phyloP scores from a whole-genome alignment of 2,113 vertebrate genomes.

The Melanerpes formicivorus region DNA sequence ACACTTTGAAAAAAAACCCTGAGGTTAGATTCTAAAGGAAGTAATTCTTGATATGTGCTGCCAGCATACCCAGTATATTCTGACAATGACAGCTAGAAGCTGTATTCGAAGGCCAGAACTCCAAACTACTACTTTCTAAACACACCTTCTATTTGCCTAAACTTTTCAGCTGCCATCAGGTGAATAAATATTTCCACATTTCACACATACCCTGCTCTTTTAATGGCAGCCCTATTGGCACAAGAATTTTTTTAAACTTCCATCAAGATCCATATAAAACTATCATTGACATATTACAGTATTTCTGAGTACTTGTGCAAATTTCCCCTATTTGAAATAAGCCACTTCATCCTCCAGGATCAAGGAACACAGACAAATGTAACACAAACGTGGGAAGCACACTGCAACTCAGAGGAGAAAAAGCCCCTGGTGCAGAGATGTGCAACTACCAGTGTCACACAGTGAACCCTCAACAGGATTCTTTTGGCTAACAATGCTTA shows the following conservation, averaged over 20 bases:
- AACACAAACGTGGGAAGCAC: background rate
- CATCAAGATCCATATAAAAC: background rate
- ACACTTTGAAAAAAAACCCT: background rate
- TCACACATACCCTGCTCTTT: background rate
- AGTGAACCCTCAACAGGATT: background rate
- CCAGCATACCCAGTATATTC: background rate
- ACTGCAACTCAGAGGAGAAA: background rate
- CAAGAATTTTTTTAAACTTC: background rate
- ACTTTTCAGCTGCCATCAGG: background rate
- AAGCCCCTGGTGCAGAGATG: rapidly evolving
- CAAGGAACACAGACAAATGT: background rate
- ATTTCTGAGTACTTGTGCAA: background rate
- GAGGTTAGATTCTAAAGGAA: background rate
- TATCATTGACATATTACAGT: background rate
- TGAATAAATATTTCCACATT: background rate
- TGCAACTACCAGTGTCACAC: background rate
- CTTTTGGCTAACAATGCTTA: background rate
- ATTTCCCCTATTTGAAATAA: background rate
- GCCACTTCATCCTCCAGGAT: background rate
- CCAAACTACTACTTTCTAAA: constrained; percentile 29
- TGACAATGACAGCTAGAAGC: background rate
- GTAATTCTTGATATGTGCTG: background rate
- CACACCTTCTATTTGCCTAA: background rate
- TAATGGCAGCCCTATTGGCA: background rate
- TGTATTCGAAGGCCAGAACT: background rate